Conservation (phyloP, 2,797 vertebrate genomes). For the Tokudaia muenninki region DNA sequence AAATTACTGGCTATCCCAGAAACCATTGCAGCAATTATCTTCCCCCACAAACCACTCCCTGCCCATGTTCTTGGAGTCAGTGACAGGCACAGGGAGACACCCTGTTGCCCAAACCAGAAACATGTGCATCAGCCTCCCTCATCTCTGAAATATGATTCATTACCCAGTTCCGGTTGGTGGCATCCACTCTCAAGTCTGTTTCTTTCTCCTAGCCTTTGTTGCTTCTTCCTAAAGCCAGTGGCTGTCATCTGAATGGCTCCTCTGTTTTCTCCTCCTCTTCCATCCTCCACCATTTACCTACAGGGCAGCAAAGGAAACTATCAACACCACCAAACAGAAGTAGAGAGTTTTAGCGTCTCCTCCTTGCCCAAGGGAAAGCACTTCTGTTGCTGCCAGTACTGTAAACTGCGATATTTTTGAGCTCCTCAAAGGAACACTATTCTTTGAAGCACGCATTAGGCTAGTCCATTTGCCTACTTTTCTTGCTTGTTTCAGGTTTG, state of each 20-base stretch:
- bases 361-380: background rate
- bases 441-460: background rate
- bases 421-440: background rate
- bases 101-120: constrained; percentile 63
- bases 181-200: background rate
- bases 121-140: background rate
- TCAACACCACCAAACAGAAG: background rate
- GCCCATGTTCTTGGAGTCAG: constrained; percentile 50
- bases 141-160: constrained; percentile 1
- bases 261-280: background rate
- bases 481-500: background rate
- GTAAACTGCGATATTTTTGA: background rate
- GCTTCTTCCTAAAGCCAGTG: background rate
- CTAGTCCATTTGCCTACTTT: background rate
- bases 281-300: background rate
- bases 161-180: constrained; percentile 23
- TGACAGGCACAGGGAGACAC: constrained; percentile 17
- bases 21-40: constrained; percentile 76
- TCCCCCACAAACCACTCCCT: constrained; percentile 73
- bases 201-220: background rate
- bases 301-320: background rate
- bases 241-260: background rate
- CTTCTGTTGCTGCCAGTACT: background rate
- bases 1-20: constrained; percentile 74
- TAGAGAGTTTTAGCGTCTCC: background rate